These are phyloP conservation scores for Euura saliciscinereae DNA, from an alignment of 1,140 invertebrate genomes.

Conservation along the genomic window DNA sequence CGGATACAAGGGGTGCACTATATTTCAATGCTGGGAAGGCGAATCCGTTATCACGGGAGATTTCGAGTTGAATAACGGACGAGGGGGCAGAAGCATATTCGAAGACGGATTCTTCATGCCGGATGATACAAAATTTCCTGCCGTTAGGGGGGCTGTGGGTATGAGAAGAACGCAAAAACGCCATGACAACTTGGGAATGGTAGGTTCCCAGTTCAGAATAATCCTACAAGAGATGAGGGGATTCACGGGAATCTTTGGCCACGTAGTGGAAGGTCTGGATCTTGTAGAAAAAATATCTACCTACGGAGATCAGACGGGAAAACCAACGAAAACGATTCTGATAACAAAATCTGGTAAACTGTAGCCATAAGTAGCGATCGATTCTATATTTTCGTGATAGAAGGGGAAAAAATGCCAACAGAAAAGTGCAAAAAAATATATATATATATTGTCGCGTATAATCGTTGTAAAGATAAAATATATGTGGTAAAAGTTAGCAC, in stretches of 20 bases:
- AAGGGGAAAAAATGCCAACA: conserved; percentile 5
- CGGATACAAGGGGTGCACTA: conserved; percentile 78
- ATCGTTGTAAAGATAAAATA: not conserved
- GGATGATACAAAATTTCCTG: conserved; percentile 80
- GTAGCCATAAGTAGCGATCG: conserved; percentile 43
- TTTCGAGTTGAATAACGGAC: conserved; percentile 81
- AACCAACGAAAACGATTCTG: conserved; percentile 75
- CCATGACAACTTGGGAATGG: conserved; percentile 79
- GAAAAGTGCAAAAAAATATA: conserved; percentile 10
- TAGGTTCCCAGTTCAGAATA: conserved; percentile 84
- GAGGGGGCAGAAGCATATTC: conserved; percentile 78
- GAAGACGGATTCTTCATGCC: conserved; percentile 81
- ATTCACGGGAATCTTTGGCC: conserved; percentile 84
- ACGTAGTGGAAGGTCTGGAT: conserved; percentile 81
- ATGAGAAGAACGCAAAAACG: conserved; percentile 83
- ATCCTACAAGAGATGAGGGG: conserved; percentile 81
- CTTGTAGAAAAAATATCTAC: conserved; percentile 80
- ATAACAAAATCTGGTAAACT: conserved; percentile 80
- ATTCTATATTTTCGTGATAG: not conserved
- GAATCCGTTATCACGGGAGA: conserved; percentile 83
- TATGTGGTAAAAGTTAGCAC: conserved; percentile 10
- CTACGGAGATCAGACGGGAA: conserved; percentile 76
- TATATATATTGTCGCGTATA: not conserved
- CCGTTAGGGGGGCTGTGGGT: conserved; percentile 77
- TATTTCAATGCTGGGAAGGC: conserved; percentile 84